Percentiles rank a stretch among this genome's conserved stretches.
These are phyloP conservation scores for Synanthedon vespiformis DNA, from an alignment of 2,888 invertebrate genomes.

Conservation along the genomic window DNA sequence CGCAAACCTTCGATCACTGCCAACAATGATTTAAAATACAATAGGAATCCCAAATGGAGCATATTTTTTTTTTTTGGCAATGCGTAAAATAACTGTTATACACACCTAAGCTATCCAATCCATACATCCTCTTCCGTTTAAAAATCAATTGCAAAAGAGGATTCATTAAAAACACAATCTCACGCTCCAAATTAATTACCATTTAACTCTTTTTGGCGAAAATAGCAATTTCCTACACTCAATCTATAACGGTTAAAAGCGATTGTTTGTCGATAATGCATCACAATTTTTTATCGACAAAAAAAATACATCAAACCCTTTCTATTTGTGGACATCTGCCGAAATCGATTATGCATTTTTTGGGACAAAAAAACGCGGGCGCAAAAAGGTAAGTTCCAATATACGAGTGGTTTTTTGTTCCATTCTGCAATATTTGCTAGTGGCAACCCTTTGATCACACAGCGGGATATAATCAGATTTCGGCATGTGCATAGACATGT, in stretches of 20 bases:
- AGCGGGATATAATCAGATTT: slow-evolving; percentile 62
- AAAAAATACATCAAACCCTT: slow-evolving; percentile 58
- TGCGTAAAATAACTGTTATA: neutral
- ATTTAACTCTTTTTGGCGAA: slow-evolving; percentile 46
- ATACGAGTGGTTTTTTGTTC: slow-evolving; percentile 36
- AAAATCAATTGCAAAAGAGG: slow-evolving; percentile 7
- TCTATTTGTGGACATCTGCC: slow-evolving; percentile 66
- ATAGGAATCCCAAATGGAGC: slow-evolving; percentile 1
- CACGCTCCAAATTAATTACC: slow-evolving; percentile 28
- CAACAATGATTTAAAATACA: slow-evolving; percentile 7
- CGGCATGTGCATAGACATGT: slow-evolving; percentile 70
- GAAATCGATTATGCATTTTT: slow-evolving; percentile 68
- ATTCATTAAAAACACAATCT: slow-evolving; percentile 17
- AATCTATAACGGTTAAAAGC: slow-evolving; percentile 46
- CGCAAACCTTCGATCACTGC: slow-evolving; percentile 6
- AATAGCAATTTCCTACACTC: slow-evolving; percentile 54
- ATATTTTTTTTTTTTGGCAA: neutral
- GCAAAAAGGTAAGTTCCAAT: slow-evolving; percentile 44
- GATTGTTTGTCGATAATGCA: slow-evolving; percentile 55
- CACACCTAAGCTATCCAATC: neutral
- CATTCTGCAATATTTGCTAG: slow-evolving; percentile 44
- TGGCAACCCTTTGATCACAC: slow-evolving; percentile 65
- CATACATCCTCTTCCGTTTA: slow-evolving; percentile 21
- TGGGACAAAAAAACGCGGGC: slow-evolving; percentile 44
- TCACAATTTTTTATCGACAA: slow-evolving; percentile 37